Conservation (phyloP, 1,140 invertebrate species). For the Heterodera schachtii region DNA sequence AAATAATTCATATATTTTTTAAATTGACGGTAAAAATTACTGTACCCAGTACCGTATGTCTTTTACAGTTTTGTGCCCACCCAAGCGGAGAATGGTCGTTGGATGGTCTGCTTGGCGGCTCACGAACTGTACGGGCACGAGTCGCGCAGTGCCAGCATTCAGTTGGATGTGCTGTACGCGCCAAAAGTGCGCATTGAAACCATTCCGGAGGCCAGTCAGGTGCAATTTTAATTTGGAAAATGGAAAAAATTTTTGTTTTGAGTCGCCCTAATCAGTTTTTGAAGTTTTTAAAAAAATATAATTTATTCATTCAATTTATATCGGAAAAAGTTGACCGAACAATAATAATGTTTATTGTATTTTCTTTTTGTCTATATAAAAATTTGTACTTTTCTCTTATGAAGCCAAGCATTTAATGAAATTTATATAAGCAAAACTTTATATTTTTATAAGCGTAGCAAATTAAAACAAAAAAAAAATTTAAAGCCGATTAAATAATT, state of each 20-base stretch:
- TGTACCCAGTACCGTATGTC: neutral
- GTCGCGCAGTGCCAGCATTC: slow-evolving; percentile 27
- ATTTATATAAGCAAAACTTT: no score
- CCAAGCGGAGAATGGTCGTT: slow-evolving; percentile 29
- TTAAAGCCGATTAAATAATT: no score
- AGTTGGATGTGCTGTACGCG: slow-evolving; percentile 25
- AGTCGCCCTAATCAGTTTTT: neutral
- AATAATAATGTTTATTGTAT: neutral
- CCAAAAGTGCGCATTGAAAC: slow-evolving; percentile 29
- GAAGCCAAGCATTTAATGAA: no score
- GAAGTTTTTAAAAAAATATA: neutral
- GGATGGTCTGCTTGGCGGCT: slow-evolving; percentile 29
- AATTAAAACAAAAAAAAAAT: no score
- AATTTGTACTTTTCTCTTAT: no score
- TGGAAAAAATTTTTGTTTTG: no score
- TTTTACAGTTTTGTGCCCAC: slow-evolving; percentile 24
- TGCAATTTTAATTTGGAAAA: neutral
- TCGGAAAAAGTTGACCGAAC: no score
- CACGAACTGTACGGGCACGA: slow-evolving; percentile 35
- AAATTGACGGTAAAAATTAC: neutral
- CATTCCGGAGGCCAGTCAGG: slow-evolving; percentile 11
- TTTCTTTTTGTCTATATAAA: neutral
- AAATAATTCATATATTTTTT: neutral
- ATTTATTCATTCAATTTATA: neutral
- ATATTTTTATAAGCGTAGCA: no score